Percentiles rank a stretch among this genome's conserved stretches.
Conservation (phyloP, 1,140 invertebrate species). For the Diploscapter pachys region DNA sequence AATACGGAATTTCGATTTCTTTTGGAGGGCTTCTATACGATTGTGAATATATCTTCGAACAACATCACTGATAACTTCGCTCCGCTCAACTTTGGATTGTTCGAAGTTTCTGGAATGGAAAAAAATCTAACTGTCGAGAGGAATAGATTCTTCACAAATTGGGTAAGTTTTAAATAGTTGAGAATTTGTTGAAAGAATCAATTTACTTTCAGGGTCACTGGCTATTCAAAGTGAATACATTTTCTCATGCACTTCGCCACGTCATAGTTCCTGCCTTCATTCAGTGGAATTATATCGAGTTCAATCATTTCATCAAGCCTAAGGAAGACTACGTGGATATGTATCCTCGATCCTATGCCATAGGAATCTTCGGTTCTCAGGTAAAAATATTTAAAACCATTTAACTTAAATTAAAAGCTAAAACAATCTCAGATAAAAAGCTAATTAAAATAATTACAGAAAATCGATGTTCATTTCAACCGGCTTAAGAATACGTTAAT, state of each 20-base stretch:
- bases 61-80: slow-evolving; percentile 76
- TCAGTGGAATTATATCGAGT: slow-evolving; percentile 57
- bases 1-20: slow-evolving; percentile 81
- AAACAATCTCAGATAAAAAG: too few species aligned
- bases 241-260: slow-evolving; percentile 40
- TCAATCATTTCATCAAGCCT: slow-evolving; percentile 53
- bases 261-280: slow-evolving; percentile 47
- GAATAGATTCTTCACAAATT: slow-evolving; percentile 76
- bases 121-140: slow-evolving; percentile 78
- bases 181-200: slow-evolving; percentile 79
- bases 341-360: slow-evolving; percentile 73
- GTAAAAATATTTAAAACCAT: too few species aligned
- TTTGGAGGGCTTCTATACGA: slow-evolving; percentile 84
- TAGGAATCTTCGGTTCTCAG: slow-evolving; percentile 84
- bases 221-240: slow-evolving; percentile 50
- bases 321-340: slow-evolving; percentile 57
- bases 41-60: slow-evolving; percentile 74
- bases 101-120: slow-evolving; percentile 91
- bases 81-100: slow-evolving; percentile 64
- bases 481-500: slow-evolving; percentile 78
- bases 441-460: not conserved
- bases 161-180: slow-evolving; percentile 68
- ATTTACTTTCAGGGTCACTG: slow-evolving; percentile 47
- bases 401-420: too few species aligned
- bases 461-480: slow-evolving; percentile 81